Evolutionary conservation across 2,113 vertebrate species (phyloP), one percentile per base, ranked within the genome.

Genomic region (Chaetorhynchus papuensis): DNA sequence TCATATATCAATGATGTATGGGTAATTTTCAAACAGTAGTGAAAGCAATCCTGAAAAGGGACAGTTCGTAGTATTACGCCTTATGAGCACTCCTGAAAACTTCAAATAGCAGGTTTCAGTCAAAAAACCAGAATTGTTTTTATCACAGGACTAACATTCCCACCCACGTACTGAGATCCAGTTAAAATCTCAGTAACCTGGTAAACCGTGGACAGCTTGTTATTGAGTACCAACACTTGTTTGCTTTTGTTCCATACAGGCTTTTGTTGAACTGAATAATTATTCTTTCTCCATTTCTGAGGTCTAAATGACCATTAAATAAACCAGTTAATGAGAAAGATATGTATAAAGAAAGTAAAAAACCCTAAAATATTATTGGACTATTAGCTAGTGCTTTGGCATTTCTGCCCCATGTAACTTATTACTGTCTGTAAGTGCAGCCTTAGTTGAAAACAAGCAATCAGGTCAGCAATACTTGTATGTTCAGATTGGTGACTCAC

Each of bases 81-180:
- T 53, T 42, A 7, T 54, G 3, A 61, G 6, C 22, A 11, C 27
- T 56, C 35, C 39, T 53, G 50, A n/a, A 78, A 78, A 93, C 11
- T 78, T 74, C 15, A 86, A 76, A 76, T 68, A 30, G 3, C 33
- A 68, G 24, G 14, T 68, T 93, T 79, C 41, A 71, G 14, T 69
- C 21, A 53, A 60, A 92, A 27, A 64, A 91, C 15, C 0, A 2
- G 41, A 72, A 24, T 4, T 23, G 11, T 26, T 93, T 81, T 88
- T 52, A 21, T 52, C 37, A 21, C 5, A 1, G 27, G 8, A 28
- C 17, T 60, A 45, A 65, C 22, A 56, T 82, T 71, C 39, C 9
- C 13, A 50, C 7, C 2, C 31, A 28, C 0, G 0, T 87, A 33
- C 20, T 37, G 47, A 54, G 15, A 82, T 27, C 22, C 8, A 35